Conservation (phyloP, 2,113 vertebrate species). For the Vulpes vulpes region DNA sequence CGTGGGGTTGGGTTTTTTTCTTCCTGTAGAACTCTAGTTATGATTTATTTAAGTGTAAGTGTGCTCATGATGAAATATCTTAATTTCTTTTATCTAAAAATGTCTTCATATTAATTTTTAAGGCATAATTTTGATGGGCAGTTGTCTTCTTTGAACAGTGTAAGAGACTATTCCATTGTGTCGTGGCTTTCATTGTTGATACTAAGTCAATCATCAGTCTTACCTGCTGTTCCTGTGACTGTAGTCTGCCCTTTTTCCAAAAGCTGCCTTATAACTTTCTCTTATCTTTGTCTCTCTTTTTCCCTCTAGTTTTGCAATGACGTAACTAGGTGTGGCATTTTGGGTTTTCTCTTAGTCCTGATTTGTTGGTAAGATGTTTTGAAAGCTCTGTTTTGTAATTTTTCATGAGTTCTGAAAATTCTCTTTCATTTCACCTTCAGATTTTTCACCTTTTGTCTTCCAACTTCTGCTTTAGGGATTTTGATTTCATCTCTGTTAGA, state of each 20-base stretch:
- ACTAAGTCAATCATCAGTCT: neutral
- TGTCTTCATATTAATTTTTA: neutral
- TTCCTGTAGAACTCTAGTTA: neutral
- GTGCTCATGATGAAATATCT: neutral
- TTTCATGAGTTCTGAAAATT: conserved; percentile 18
- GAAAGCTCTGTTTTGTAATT: neutral
- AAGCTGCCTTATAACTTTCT: neutral
- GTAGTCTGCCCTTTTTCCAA: neutral
- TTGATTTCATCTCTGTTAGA: neutral
- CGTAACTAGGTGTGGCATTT: neutral
- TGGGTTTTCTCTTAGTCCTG: conserved; percentile 1
- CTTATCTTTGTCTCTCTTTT: neutral
- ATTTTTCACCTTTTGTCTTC: neutral
- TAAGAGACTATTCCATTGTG: neutral
- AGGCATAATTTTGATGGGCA: neutral
- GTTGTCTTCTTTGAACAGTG: neutral
- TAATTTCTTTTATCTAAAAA: conserved; percentile 46
- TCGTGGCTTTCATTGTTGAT: neutral
- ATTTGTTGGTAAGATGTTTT: neutral
- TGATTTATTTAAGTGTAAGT: neutral
- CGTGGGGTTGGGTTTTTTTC: neutral
- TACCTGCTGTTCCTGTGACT: neutral
- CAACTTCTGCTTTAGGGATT: neutral
- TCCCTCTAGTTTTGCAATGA: neutral
- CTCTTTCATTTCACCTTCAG: neutral